Conservation (phyloP, 2,888 invertebrate genomes). For the Apotomis capreana region DNA sequence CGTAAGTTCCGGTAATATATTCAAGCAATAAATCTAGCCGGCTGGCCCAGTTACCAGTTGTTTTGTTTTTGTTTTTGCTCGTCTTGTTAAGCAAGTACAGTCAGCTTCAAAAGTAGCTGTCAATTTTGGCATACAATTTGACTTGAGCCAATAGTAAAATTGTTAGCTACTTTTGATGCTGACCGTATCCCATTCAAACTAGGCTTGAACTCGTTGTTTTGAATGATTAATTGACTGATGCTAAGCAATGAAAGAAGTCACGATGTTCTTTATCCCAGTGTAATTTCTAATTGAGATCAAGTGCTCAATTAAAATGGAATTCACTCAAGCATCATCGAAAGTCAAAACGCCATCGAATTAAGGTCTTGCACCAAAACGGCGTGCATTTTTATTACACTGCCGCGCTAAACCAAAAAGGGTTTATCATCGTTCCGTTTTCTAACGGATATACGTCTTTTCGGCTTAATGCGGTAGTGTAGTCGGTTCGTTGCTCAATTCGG, state of each 20-base stretch:
- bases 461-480: not conserved
- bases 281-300: slow-evolving; percentile 31
- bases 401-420: not conserved
- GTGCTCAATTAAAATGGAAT: slow-evolving; percentile 32
- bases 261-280: not conserved
- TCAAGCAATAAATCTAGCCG: slow-evolving; percentile 27
- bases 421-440: not conserved
- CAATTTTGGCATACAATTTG: no score
- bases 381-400: slow-evolving; percentile 28
- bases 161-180: no score
- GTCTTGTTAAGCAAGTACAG: slow-evolving; percentile 7
- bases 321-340: slow-evolving; percentile 26
- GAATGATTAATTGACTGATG: not conserved
- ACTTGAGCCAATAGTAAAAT: no score
- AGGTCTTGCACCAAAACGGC: slow-evolving; percentile 32
- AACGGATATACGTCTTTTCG: slow-evolving; percentile 12
- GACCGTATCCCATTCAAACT: not conserved
- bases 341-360: slow-evolving; percentile 35
- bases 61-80: slow-evolving; percentile 33
- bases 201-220: not conserved
- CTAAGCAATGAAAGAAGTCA: slow-evolving; percentile 4
- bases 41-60: slow-evolving; percentile 27
- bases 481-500: slow-evolving; percentile 57
- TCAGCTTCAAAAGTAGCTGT: no score
- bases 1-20: slow-evolving; percentile 43